phyloP scores from a whole-genome alignment of 2,797 vertebrate genomes.

The Acanthurus tractus region DNA sequence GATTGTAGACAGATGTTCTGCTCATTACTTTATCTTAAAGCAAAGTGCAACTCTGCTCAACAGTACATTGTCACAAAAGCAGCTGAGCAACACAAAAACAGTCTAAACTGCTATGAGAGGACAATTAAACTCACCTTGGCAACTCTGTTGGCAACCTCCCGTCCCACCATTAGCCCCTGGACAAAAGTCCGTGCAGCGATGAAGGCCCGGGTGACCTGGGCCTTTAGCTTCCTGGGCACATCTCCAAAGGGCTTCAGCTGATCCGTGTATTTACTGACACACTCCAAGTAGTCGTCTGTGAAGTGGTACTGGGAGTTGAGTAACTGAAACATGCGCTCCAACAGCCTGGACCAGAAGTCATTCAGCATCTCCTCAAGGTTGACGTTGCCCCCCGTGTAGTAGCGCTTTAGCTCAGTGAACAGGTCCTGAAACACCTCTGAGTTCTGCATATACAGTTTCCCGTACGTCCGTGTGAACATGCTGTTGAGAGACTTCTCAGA shows the following conservation, averaged over 20 bases:
- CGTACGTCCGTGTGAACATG: slow-evolving; percentile 94
- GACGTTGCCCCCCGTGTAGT: slow-evolving; percentile 95
- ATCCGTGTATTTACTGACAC: slow-evolving; percentile 96
- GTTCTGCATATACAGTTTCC: slow-evolving; percentile 96
- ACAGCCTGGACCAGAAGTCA: slow-evolving; percentile 96
- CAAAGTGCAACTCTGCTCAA: slow-evolving; percentile 1
- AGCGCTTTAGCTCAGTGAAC: slow-evolving; percentile 94
- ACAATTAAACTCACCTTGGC: slow-evolving; percentile 90
- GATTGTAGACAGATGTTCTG: neutral
- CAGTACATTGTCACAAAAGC: neutral
- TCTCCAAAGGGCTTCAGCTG: slow-evolving; percentile 97
- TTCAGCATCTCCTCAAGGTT: slow-evolving; percentile 98
- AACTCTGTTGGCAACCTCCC: slow-evolving; percentile 96
- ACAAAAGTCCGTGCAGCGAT: slow-evolving; percentile 96
- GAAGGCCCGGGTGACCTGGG: slow-evolving; percentile 95
- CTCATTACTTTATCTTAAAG: neutral
- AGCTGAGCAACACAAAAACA: neutral
- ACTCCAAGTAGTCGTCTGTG: slow-evolving; percentile 96
- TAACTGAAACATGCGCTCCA: slow-evolving; percentile 97
- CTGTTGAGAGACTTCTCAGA: slow-evolving; percentile 94
- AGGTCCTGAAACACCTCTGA: slow-evolving; percentile 97
- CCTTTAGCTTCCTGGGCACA: slow-evolving; percentile 93
- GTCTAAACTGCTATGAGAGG: slow-evolving; percentile 3
- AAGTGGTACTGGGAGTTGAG: slow-evolving; percentile 97
- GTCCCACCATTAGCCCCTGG: slow-evolving; percentile 95